A percentile compares a stretch with the other conserved stretches of the same genome.
phyloP scores from a whole-genome alignment of 2,888 invertebrate genomes.

The Apocheima hispidaria region DNA sequence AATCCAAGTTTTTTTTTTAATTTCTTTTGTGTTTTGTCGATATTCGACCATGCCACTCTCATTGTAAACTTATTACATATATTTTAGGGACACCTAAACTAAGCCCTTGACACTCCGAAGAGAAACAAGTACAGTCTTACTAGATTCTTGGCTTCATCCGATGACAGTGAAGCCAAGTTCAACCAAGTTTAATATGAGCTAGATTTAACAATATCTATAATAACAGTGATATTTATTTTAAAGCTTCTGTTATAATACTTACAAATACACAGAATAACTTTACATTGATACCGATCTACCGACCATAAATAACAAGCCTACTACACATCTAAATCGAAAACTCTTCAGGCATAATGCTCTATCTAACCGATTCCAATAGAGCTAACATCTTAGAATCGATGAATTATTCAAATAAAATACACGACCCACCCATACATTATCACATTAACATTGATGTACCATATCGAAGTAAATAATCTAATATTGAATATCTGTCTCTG shows the following conservation, averaged over 20 bases:
- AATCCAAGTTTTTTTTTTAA: not conserved
- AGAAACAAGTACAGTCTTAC: too few relatives aligned
- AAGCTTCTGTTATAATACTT: not conserved
- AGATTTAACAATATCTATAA: too few relatives aligned
- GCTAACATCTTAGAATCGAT: slow-evolving; percentile 38
- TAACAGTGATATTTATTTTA: too few relatives aligned
- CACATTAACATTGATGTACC: not conserved
- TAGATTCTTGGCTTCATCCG: too few relatives aligned
- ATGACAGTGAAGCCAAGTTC: too few relatives aligned
- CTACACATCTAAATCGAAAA: slow-evolving; percentile 13
- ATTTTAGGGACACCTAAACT: not conserved
- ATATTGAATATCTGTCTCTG: not conserved
- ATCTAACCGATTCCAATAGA: slow-evolving; percentile 25
- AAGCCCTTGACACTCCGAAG: too few relatives aligned
- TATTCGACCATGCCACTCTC: too few relatives aligned
- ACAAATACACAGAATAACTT: not conserved
- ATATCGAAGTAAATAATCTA: slow-evolving; percentile 9
- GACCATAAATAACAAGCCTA: not conserved
- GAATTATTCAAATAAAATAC: slow-evolving; percentile 39
- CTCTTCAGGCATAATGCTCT: slow-evolving; percentile 25
- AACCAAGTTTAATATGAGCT: too few relatives aligned
- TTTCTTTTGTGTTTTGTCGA: too few relatives aligned
- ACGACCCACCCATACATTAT: slow-evolving; percentile 2
- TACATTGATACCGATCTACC: not conserved
- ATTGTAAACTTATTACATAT: too few relatives aligned